Conservation (phyloP, 1,140 invertebrate species). For the Diploscapter pachys region DNA sequence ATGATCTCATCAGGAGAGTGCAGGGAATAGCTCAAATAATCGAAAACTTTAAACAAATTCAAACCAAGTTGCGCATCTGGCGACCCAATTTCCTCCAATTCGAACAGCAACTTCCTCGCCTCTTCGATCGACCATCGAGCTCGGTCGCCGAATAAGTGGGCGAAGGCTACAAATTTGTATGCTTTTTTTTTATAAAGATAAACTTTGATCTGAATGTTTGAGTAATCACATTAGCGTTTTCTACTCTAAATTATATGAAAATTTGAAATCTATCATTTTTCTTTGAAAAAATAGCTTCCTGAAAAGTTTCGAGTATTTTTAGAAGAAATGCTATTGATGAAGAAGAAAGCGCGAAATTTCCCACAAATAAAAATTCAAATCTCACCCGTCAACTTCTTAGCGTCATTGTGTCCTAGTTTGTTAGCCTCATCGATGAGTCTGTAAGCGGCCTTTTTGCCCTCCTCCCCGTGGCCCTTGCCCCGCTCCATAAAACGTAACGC, state of each 20-base stretch:
- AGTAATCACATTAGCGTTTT: not conserved
- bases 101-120: slow-evolving; percentile 75
- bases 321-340: not conserved
- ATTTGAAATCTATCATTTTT: too few relatives aligned
- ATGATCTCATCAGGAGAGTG: too few relatives aligned
- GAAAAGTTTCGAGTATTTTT: too few relatives aligned
- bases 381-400: slow-evolving; percentile 25
- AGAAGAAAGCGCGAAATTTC: not conserved
- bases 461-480: slow-evolving; percentile 25
- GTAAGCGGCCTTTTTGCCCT: slow-evolving; percentile 31
- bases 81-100: slow-evolving; percentile 74
- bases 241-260: too few relatives aligned
- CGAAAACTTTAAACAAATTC: too few relatives aligned
- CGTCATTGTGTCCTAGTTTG: slow-evolving; percentile 20
- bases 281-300: too few relatives aligned
- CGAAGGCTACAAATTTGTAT: slow-evolving; percentile 71
- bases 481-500: slow-evolving; percentile 20
- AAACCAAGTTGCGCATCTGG: slow-evolving; percentile 60
- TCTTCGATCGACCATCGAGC: slow-evolving; percentile 72
- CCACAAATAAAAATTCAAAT: not conserved
- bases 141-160: slow-evolving; percentile 74
- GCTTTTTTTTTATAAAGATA: slow-evolving; percentile 60
- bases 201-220: slow-evolving; percentile 10
- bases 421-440: slow-evolving; percentile 24
- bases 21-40: too few relatives aligned